Evolutionary conservation across 2,797 vertebrate genomes (phyloP).

Genomic region (Dendrocincla fuliginosa): DNA sequence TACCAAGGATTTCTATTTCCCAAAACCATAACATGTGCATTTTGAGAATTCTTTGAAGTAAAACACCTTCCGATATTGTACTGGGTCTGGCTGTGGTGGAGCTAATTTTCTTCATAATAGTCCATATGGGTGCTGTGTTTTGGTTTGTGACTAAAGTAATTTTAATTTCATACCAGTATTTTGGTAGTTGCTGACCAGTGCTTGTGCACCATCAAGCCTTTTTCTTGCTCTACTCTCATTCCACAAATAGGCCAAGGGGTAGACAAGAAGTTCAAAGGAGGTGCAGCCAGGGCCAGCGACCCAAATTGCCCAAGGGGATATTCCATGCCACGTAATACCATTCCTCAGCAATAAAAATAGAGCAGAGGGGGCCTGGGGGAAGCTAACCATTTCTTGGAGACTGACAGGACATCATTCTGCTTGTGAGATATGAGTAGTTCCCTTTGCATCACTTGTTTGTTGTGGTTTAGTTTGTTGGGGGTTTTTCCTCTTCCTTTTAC

Average conservation of each 20-base stretch:
- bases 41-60: background rate
- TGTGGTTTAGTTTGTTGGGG: background rate
- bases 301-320: background rate
- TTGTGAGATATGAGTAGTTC: background rate
- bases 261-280: background rate
- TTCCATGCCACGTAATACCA: background rate
- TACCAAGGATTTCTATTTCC: background rate
- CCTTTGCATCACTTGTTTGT: background rate
- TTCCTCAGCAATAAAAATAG: background rate
- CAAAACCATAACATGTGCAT: background rate
- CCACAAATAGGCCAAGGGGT: background rate
- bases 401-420: background rate
- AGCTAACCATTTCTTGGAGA: background rate
- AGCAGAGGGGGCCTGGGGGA: background rate
- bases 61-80: background rate
- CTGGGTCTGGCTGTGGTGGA: background rate
- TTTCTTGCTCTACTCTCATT: background rate
- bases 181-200: background rate
- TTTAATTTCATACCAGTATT: background rate
- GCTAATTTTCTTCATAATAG: background rate
- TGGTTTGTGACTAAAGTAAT: background rate
- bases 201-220: background rate
- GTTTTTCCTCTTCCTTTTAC: background rate
- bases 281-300: background rate
- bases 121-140: background rate